Evolutionary conservation across 2,888 invertebrate species (phyloP).

Genomic region (Cryptosula pallasiana): DNA sequence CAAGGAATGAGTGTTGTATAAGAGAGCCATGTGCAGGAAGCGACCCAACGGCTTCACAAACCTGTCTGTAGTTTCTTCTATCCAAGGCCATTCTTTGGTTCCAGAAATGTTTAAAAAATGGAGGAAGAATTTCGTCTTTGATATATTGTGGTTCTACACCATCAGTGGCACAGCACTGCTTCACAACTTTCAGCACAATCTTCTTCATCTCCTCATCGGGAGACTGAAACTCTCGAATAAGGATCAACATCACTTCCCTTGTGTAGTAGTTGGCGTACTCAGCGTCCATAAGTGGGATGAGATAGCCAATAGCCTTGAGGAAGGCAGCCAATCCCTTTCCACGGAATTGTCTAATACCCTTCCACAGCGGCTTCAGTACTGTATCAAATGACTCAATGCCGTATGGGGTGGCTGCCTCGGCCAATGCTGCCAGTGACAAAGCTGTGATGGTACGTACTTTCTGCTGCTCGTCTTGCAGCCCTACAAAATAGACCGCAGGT

Average conservation of each 20-base stretch:
- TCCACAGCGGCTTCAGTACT: constrained; percentile 97
- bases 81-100: constrained; percentile 99
- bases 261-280: constrained; percentile 99
- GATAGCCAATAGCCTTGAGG: constrained; percentile 96
- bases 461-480: constrained; percentile 95
- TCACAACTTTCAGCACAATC: constrained; percentile 98
- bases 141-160: constrained; percentile 99
- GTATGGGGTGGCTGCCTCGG: constrained; percentile 98
- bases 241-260: constrained; percentile 95
- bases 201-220: constrained; percentile 99
- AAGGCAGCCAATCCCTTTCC: constrained; percentile 94
- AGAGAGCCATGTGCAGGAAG: too few relatives aligned
- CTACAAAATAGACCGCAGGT: too few relatives aligned
- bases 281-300: constrained; percentile 99
- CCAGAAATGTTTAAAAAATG: constrained; percentile 99
- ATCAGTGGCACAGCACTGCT: constrained; percentile 99
- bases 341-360: constrained; percentile 82
- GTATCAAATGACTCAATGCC: constrained; percentile 99
- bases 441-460: constrained; percentile 99
- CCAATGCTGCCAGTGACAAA: constrained; percentile 92
- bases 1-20: too few relatives aligned
- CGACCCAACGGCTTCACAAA: constrained; percentile 37
- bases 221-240: constrained; percentile 98
- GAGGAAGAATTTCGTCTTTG: constrained; percentile 95
- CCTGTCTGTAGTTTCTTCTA: constrained; percentile 89